Conservation (phyloP, 1,140 invertebrate genomes). For the Varroa destructor region DNA sequence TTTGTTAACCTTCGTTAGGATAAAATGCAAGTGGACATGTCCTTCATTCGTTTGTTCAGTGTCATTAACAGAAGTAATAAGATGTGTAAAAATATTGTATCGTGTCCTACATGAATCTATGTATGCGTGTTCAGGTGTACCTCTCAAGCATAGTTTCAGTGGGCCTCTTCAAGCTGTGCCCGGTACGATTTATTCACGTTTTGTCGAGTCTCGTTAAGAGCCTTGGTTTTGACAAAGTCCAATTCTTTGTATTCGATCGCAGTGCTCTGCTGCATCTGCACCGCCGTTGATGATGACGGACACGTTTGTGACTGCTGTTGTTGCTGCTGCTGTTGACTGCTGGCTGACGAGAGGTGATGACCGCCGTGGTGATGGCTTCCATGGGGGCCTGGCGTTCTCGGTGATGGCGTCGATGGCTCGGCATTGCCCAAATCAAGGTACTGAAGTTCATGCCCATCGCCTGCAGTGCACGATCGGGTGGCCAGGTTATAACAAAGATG, state of each 20-base stretch:
- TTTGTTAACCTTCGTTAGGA: too few relatives aligned
- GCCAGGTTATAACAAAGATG: not conserved
- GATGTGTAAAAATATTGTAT: too few relatives aligned
- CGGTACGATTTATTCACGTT: conserved; percentile 51
- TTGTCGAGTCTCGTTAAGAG: conserved; percentile 70
- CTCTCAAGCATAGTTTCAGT: not conserved
- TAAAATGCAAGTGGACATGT: too few relatives aligned
- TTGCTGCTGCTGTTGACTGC: too few relatives aligned
- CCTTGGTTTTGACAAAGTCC: conserved; percentile 78
- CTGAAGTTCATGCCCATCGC: conserved; percentile 9
- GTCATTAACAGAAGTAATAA: too few relatives aligned
- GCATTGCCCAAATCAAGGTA: conserved; percentile 19
- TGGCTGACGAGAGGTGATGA: too few relatives aligned
- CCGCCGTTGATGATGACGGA: not conserved
- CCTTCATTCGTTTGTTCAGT: too few relatives aligned
- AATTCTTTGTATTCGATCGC: conserved; percentile 69
- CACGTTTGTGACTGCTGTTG: not conserved
- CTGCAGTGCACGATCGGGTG: not conserved
- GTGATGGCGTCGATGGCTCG: conserved; percentile 41
- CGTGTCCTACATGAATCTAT: too few relatives aligned
- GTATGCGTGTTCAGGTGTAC: too few relatives aligned
- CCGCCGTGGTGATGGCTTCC: too few relatives aligned
- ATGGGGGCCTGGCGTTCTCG: conserved; percentile 31
- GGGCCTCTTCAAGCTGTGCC: conserved; percentile 9
- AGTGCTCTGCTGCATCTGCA: not conserved